Evolutionary conservation across 2,113 vertebrate genomes (phyloP), one percentile per base, ranked within the genome.

Genomic region (Ophiodon elongatus): DNA sequence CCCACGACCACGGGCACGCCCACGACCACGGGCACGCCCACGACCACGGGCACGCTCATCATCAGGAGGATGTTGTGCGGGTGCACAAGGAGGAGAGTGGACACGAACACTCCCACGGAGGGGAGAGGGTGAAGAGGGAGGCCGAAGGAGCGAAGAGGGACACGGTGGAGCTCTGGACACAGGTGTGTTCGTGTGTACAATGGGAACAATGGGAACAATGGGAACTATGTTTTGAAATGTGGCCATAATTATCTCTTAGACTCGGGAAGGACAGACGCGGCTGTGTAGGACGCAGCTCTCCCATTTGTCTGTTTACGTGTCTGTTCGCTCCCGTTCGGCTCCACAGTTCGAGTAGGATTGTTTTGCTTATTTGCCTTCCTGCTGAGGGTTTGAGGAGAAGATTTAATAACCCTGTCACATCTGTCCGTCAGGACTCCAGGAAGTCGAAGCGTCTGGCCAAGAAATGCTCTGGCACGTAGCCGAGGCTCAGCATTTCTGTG

Each of bases 161-260:
- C 90, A 75, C 81, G 37, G 41, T 96, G 88, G 96, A 96, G 79
- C 96, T 98, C 6, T 98, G 97, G 97, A 96, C 92, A 45, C 97
- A 98, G 94, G 97, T 98, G 87, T 82, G 82, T 1, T 57, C 29
- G 37, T 15, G 4, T 17, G 25, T 35, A 19, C 0, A 37, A 2
- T 7, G 4, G 9, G 15, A 47, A n/a, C 11, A n/a, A 35, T 13
- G 29, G 41, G 37, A 47, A 23, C 11, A 31, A 37, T 14, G 31
- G 33, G n/a, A n/a, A n/a, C n/a, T n/a, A n/a, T n/a, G 69, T 31
- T 63, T 33, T 65, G 6, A 29, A 60, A 41, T 73, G 71, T 60
- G 19, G 15, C 6, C 21, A 19, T 5, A 29, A 8, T 8, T 6
- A 31, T 35, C 17, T 35, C 2, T 21, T 29, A 73, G 25, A 43